Evolutionary conservation across 2,113 vertebrate genomes (phyloP).

Genomic region (Corvus moneduloides): DNA sequence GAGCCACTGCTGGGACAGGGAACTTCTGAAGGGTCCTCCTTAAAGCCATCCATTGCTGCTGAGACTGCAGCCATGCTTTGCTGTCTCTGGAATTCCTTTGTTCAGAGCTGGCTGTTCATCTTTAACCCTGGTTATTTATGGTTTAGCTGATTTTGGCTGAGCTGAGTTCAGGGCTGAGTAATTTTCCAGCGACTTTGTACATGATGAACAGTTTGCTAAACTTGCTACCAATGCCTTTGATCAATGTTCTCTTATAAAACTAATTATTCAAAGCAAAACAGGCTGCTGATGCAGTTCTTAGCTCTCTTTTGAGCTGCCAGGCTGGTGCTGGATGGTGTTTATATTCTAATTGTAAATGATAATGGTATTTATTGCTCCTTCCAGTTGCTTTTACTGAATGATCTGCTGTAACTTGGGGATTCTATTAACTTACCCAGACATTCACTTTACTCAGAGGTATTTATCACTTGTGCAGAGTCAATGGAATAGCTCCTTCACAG

Average conservation of each 20-base stretch:
- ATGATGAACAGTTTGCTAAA: conserved; percentile 53
- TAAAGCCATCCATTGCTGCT: not conserved
- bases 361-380: not conserved
- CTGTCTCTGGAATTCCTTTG: conserved; percentile 46
- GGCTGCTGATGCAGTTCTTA: not conserved
- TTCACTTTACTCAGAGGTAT: not conserved
- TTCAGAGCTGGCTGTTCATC: conserved; percentile 45
- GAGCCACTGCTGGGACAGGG: not conserved
- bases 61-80: not conserved
- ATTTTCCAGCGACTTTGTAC: conserved; percentile 32
- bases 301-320: not conserved
- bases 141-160: conserved; percentile 30
- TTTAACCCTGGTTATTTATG: conserved; percentile 57
- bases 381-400: not conserved
- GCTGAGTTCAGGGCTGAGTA: conserved; percentile 27
- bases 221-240: conserved; percentile 50
- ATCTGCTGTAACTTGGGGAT: not conserved
- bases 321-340: not conserved
- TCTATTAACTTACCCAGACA: not conserved
- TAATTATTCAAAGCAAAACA: conserved; percentile 27
- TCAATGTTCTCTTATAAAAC: conserved; percentile 48
- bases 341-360: not conserved
- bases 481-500: not conserved
- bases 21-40: not conserved
- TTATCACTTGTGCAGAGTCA: not conserved